A percentile compares a stretch with the other conserved stretches of the same genome.
These are phyloP conservation scores for Cercopithecus mona DNA, from an alignment of 2,113 vertebrate genomes.

Conservation along the genomic window DNA sequence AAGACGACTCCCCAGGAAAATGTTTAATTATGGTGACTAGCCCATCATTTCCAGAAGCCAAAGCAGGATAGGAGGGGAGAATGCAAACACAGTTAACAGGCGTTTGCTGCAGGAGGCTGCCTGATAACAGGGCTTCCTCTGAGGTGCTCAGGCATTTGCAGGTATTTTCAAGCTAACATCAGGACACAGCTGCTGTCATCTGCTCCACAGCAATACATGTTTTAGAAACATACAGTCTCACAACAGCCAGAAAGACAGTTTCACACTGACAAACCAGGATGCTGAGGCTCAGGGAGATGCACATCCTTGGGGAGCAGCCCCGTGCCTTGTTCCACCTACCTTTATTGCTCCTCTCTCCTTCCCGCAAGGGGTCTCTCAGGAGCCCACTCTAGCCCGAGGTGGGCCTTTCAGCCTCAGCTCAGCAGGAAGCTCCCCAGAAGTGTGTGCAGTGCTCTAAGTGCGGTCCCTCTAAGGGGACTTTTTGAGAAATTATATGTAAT, in stretches of 20 bases:
- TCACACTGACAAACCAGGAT: neutral
- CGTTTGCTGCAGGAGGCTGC: neutral
- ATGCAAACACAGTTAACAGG: neutral
- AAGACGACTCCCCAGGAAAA: neutral
- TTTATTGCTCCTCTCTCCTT: neutral
- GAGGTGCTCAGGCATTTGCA: neutral
- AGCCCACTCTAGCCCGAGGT: too few species aligned
- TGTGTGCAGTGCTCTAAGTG: neutral
- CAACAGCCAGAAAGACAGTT: neutral
- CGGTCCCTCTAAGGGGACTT: neutral
- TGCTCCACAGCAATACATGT: neutral
- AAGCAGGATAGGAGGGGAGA: neutral
- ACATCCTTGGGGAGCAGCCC: neutral
- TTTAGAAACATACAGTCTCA: neutral
- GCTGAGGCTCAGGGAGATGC: neutral
- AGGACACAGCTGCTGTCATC: neutral
- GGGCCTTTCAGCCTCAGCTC: neutral
- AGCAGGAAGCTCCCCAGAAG: neutral
- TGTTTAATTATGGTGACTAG: neutral
- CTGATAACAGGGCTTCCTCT: neutral
- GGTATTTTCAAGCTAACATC: neutral
- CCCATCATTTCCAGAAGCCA: neutral
- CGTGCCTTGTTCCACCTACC: rapidly evolving
- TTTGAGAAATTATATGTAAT: neutral
- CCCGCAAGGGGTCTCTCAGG: rapidly evolving